phyloP scores from a whole-genome alignment of 2,113 vertebrate species.

The Brienomyrus brachyistius region DNA sequence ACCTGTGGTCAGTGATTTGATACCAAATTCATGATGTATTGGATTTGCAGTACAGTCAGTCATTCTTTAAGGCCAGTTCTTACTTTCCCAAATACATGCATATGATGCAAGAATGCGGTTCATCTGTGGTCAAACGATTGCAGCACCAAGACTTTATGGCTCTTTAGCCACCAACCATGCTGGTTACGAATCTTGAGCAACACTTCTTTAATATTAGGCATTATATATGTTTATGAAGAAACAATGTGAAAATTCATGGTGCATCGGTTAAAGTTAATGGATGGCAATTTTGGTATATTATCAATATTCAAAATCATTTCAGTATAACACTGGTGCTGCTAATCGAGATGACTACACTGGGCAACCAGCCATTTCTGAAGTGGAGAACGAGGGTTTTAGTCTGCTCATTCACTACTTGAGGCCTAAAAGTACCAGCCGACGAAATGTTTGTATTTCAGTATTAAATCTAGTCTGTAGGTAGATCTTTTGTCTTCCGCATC shows the following conservation, averaged over 20 bases:
- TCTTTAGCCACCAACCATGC: too few species aligned
- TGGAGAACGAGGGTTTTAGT: not conserved
- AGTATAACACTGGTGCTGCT: too few species aligned
- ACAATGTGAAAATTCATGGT: too few species aligned
- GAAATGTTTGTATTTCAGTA: not conserved
- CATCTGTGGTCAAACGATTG: not conserved
- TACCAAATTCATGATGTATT: not conserved
- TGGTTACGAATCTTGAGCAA: too few species aligned
- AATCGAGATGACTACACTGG: not conserved
- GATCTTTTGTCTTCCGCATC: not conserved
- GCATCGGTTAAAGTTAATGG: too few species aligned
- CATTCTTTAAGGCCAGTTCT: not conserved
- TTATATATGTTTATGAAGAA: too few species aligned
- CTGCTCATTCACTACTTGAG: not conserved
- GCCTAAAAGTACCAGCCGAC: not conserved
- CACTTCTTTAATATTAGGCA: too few species aligned
- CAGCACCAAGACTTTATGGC: too few species aligned
- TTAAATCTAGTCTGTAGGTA: not conserved
- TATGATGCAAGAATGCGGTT: not conserved
- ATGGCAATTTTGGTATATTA: too few species aligned
- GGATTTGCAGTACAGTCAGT: too few species aligned
- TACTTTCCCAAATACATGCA: not conserved
- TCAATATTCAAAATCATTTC: not conserved
- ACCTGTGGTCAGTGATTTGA: not conserved
- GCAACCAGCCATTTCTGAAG: not conserved